phyloP scores from a whole-genome alignment of 64 coral and sea anemone species.

The Montipora capricornis region DNA sequence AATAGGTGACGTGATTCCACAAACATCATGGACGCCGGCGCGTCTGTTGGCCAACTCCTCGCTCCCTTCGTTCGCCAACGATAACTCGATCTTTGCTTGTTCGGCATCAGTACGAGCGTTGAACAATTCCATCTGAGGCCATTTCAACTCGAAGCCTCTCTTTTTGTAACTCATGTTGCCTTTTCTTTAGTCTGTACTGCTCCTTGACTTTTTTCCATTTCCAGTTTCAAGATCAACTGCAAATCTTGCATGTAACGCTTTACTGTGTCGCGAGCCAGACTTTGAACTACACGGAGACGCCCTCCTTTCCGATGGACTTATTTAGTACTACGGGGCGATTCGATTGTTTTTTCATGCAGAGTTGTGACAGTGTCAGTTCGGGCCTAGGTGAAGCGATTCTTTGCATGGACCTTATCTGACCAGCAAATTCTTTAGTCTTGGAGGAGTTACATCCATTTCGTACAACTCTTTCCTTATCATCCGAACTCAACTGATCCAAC shows the following conservation, averaged over 20 bases:
- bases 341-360: not conserved
- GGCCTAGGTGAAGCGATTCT: not conserved
- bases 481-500: not conserved
- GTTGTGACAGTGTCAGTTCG: not conserved
- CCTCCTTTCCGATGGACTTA: not conserved
- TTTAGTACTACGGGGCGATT: not conserved
- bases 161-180: not conserved
- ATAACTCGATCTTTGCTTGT: not conserved
- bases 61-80: not conserved
- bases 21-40: not conserved
- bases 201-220: slow-evolving; percentile 15
- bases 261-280: not conserved
- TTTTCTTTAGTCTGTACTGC: slow-evolving; percentile 3
- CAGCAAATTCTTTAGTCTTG: not conserved
- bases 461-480: not conserved
- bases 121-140: not conserved
- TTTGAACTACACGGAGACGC: not conserved
- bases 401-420: not conserved
- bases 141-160: not conserved
- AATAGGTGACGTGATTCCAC: not conserved
- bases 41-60: not conserved
- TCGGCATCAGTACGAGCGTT: not conserved
- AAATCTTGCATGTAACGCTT: not conserved
- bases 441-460: not conserved
- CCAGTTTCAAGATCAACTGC: not conserved